Percentiles rank a stretch among this genome's conserved stretches.
Evolutionary conservation across 2,113 vertebrate species (phyloP).

Genomic region (western clawed frog (Xenopus tropicalis)): UCB_Xtro_10.0 CM004449.2:64214501-64215000

Average conservation of each 20-base stretch:
- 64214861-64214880: conserved; percentile 1
- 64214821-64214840: conserved; percentile 16
- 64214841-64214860: conserved; percentile 8
- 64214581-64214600: conserved; percentile 41
- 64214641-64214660: background rate
- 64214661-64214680: background rate
- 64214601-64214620: conserved; percentile 30
- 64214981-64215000: conserved; percentile 39
- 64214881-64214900: conserved; percentile 48
- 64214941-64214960: conserved; percentile 30
- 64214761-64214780: background rate
- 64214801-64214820: conserved; percentile 11
- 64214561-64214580: conserved; percentile 15
- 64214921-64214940: conserved; percentile 12
- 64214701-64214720: background rate
- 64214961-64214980: conserved; percentile 40
- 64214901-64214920: conserved; percentile 37
- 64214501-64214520: too few relatives aligned
- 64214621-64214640: conserved; percentile 6
- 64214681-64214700: background rate
- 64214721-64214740: background rate
- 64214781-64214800: conserved; percentile 20
- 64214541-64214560: background rate
- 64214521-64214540: too few relatives aligned
- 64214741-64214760: conserved; percentile 9